These are phyloP conservation scores for Physella acuta DNA, from an alignment of 1,140 invertebrate genomes.

Conservation along the genomic window DNA sequence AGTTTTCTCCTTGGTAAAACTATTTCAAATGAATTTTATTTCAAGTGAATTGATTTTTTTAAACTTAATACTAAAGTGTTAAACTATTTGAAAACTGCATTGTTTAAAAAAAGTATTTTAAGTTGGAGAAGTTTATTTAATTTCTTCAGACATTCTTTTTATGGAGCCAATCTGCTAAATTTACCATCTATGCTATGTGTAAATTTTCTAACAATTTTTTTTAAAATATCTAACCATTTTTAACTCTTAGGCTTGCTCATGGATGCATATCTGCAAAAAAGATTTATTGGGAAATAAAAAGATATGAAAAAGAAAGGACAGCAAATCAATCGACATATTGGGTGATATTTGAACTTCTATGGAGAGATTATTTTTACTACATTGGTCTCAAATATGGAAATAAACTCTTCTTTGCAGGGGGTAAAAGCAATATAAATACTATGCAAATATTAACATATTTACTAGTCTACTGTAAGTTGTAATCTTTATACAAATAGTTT, in stretches of 20 bases:
- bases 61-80: too few relatives aligned
- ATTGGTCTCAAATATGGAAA: conserved; percentile 59
- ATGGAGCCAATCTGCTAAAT: not conserved
- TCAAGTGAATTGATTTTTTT: too few relatives aligned
- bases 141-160: too few relatives aligned
- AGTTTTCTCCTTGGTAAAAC: conserved; percentile 59
- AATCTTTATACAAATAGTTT: too few relatives aligned
- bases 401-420: conserved; percentile 52
- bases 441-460: too few relatives aligned
- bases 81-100: too few relatives aligned
- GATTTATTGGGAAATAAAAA: conserved; percentile 58
- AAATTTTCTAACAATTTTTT: not conserved
- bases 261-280: conserved; percentile 58
- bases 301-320: conserved; percentile 51
- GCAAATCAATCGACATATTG: conserved; percentile 61
- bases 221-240: not conserved
- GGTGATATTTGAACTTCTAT: conserved; percentile 61
- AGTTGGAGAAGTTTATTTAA: too few relatives aligned
- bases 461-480: too few relatives aligned
- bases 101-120: too few relatives aligned
- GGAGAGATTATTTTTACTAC: conserved; percentile 61
- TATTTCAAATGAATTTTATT: too few relatives aligned
- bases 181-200: not conserved
- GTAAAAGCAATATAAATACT: conserved; percentile 35
- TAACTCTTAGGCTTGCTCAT: conserved; percentile 47